These are phyloP conservation scores for Passer domesticus DNA, from an alignment of 2,113 vertebrate species.

Conservation along the genomic window DNA sequence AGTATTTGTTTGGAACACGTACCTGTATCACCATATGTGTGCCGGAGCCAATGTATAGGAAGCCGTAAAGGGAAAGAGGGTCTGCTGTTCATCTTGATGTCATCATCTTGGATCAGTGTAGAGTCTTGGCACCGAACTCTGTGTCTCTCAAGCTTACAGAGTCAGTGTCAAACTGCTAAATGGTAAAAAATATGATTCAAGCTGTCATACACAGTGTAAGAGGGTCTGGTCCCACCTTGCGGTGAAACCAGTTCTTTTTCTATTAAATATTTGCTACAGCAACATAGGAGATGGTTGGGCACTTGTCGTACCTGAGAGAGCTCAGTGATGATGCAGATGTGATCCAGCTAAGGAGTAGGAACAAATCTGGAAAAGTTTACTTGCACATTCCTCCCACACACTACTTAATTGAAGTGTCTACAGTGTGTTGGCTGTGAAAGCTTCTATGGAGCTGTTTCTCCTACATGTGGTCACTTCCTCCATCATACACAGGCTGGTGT, in stretches of 20 bases:
- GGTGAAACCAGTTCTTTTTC: not conserved
- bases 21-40: not conserved
- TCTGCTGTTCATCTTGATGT: not conserved
- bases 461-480: not conserved
- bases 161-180: not conserved
- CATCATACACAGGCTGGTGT: not conserved
- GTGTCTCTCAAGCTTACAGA: not conserved
- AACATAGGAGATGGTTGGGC: not conserved
- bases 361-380: not conserved
- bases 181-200: not conserved
- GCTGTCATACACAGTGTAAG: not conserved
- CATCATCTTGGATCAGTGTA: not conserved
- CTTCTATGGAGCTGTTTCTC: not conserved
- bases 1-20: not conserved
- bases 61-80: not conserved
- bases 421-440: not conserved
- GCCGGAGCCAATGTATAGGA: not conserved
- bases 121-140: not conserved
- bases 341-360: not conserved
- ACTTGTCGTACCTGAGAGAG: not conserved
- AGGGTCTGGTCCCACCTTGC: not conserved
- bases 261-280: not conserved
- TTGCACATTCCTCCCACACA: fast-evolving
- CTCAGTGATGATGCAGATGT: not conserved
- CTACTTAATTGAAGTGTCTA: not conserved